phyloP scores from a whole-genome alignment of 2,113 vertebrate species.

The Tupaia tana region DNA sequence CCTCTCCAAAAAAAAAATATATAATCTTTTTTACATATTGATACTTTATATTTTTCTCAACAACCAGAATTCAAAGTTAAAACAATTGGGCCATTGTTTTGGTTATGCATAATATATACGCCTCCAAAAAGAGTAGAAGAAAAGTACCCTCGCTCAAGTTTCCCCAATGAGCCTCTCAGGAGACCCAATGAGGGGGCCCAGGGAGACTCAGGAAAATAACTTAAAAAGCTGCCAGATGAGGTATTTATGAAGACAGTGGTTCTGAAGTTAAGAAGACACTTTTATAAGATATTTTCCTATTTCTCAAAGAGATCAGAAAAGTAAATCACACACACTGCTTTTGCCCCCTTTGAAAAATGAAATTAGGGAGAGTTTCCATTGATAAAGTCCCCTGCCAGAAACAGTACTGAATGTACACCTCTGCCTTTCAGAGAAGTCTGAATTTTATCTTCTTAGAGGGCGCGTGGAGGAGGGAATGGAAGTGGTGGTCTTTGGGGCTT shows the following conservation, averaged over 20 bases:
- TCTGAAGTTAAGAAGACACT: slow-evolving; percentile 85
- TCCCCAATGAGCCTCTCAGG: slow-evolving; percentile 75
- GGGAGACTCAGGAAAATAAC: slow-evolving; percentile 81
- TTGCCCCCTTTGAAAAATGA: slow-evolving; percentile 73
- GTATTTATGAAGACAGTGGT: slow-evolving; percentile 86
- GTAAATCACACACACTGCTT: slow-evolving; percentile 81
- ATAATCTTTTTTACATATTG: slow-evolving; percentile 18
- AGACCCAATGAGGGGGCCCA: slow-evolving; percentile 60
- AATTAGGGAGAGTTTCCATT: slow-evolving; percentile 62
- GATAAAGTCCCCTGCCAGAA: slow-evolving; percentile 71
- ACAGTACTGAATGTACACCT: background rate
- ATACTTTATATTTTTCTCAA: slow-evolving; percentile 41
- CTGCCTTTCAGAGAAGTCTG: slow-evolving; percentile 61
- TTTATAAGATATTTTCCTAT: slow-evolving; percentile 80
- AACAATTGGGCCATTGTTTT: slow-evolving; percentile 80
- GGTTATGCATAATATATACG: slow-evolving; percentile 81
- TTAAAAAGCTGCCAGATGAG: slow-evolving; percentile 85
- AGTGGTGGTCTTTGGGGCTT: background rate
- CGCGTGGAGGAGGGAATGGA: background rate
- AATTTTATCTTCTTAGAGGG: background rate
- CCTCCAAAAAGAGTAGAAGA: slow-evolving; percentile 81
- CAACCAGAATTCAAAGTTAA: slow-evolving; percentile 76
- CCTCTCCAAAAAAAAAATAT: too few relatives aligned
- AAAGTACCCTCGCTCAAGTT: slow-evolving; percentile 78
- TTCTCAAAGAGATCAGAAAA: slow-evolving; percentile 84